Percentiles rank a stretch among this genome's conserved stretches.
Conservation (phyloP, 2,113 vertebrate species). For the Alosa alosa region DNA sequence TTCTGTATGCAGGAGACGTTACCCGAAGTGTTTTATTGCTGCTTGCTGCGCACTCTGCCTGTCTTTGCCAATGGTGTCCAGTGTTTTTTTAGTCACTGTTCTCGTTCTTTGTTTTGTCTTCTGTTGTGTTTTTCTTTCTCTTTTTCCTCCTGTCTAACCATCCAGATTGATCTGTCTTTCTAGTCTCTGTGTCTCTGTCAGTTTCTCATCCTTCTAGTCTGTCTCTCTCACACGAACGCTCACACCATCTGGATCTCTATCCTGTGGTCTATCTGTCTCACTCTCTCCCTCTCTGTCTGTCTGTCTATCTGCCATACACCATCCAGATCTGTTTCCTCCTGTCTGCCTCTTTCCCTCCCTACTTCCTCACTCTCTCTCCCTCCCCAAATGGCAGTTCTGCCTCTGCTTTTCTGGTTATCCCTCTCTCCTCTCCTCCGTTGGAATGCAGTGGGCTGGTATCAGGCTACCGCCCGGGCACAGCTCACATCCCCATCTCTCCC, state of each 20-base stretch:
- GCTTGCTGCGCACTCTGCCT: background rate
- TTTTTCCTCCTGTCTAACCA: background rate
- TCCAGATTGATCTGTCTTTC: too few relatives aligned
- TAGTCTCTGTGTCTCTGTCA: background rate
- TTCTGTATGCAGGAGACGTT: background rate
- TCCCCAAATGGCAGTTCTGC: background rate
- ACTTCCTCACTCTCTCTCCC: background rate
- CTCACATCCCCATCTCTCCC: conserved; percentile 1
- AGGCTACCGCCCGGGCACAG: background rate
- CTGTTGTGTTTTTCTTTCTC: conserved; percentile 29
- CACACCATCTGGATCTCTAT: background rate
- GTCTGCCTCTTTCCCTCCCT: background rate
- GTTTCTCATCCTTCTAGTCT: background rate
- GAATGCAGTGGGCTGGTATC: background rate
- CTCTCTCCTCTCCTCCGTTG: background rate
- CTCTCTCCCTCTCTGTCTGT: background rate
- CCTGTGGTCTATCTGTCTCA: background rate
- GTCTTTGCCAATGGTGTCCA: too few relatives aligned
- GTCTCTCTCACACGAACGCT: too few relatives aligned
- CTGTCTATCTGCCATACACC: background rate
- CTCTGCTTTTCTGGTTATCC: background rate
- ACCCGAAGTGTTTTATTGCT: background rate
- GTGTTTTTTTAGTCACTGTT: background rate
- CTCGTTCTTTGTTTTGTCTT: background rate
- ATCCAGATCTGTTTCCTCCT: background rate